A percentile compares a stretch with the other conserved stretches of the same genome.
phyloP scores from a whole-genome alignment of 2,113 vertebrate species.

The Neogobius melanostomus region DNA sequence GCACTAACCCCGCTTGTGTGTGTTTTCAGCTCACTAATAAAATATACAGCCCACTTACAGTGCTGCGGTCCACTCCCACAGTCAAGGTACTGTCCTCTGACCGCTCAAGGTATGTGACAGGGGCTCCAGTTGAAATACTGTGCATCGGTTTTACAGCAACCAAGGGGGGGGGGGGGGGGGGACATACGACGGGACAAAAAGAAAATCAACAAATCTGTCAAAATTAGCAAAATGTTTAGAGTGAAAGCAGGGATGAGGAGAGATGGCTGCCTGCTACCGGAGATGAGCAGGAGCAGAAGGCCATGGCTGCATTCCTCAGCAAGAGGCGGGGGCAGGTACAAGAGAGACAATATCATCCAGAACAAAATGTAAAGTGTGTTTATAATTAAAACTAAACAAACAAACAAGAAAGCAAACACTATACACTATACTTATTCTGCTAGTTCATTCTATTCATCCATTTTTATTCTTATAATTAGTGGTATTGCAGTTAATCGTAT shows the following conservation, averaged over 20 bases:
- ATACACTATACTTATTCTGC: no score
- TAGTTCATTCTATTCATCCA: no score
- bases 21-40: constrained; percentile 76
- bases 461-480: no score
- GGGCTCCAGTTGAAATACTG: constrained; percentile 74
- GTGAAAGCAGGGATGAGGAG: constrained; percentile 69
- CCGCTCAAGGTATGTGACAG: constrained; percentile 13
- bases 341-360: neutral
- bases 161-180: constrained; percentile 34
- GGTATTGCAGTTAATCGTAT: no score
- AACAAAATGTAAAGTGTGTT: neutral
- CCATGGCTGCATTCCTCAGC: constrained; percentile 62
- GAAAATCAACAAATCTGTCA: constrained; percentile 75
- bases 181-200: constrained; percentile 73
- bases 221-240: constrained; percentile 79
- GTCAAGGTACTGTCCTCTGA: constrained; percentile 36
- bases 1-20: constrained; percentile 66
- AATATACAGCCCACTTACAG: constrained; percentile 78
- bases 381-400: no score
- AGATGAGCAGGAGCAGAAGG: constrained; percentile 73
- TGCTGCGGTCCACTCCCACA: constrained; percentile 61
- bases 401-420: no score
- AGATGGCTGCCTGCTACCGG: constrained; percentile 67
- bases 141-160: constrained; percentile 77
- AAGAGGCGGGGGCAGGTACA: neutral